Percentiles rank a stretch among this genome's conserved stretches.
These are phyloP conservation scores for Theretra japonica DNA, from an alignment of 2,888 invertebrate species.

Conservation along the genomic window DNA sequence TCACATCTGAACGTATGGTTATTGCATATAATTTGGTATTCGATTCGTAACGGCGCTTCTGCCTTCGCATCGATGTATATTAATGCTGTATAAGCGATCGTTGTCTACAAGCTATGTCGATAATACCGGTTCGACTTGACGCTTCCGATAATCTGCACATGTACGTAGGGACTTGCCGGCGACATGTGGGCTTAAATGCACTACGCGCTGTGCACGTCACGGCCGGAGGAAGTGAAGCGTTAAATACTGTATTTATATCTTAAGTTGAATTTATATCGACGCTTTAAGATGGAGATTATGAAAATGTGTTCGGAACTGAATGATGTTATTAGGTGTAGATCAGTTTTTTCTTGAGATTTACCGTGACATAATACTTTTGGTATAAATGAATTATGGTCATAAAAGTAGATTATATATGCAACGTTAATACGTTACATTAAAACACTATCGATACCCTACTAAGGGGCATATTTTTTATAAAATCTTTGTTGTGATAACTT, in stretches of 20 bases:
- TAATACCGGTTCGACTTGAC: constrained; percentile 24
- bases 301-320: not conserved
- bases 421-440: no score
- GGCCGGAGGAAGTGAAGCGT: not conserved
- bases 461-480: no score
- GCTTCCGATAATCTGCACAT: constrained; percentile 24
- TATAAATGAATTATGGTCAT: no score
- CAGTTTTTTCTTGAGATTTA: no score
- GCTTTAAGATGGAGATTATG: not conserved
- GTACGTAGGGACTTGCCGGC: constrained; percentile 13
- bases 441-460: no score
- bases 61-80: constrained; percentile 28
- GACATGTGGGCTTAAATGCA: constrained; percentile 23
- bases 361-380: no score
- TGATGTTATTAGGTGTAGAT: not conserved
- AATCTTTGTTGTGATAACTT: no score
- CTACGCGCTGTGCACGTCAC: constrained; percentile 7
- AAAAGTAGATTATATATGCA: no score
- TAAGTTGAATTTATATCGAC: not conserved
- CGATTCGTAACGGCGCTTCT: constrained; percentile 26
- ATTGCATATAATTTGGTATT: constrained; percentile 25
- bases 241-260: not conserved
- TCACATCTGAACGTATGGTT: constrained; percentile 27
- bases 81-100: constrained; percentile 27
- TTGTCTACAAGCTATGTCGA: constrained; percentile 23